Base-by-base conservation (phyloP, 2,888 invertebrate species). In the Xanthorhoe spadicearia region DNA sequence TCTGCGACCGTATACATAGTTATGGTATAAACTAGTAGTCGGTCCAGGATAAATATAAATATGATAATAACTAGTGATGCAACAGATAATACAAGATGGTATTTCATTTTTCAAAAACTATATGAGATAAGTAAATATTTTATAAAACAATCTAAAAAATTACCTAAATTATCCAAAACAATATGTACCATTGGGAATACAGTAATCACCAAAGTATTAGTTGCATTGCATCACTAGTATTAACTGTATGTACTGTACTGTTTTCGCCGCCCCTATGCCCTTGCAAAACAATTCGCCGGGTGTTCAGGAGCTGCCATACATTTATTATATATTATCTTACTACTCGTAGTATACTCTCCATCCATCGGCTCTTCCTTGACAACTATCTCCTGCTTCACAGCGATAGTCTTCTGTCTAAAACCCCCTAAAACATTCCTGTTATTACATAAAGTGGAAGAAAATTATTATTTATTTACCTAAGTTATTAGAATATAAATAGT, bases 291-390 rank as follows among this genome's bases (percentile, higher is more conserved):
- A 15, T 67, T 63, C 59, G 54, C 67, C 49, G 56, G 56, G 63
- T 32, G 4, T 56, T 58, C n/a, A 48, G 59, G 51, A 53, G 63
- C 56, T 52, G 64, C 63, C 32, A 35, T 17, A 48, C 18, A 32
- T 32, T n/a, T 53, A 9, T 56, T 32, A 32, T 6, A 32, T 4
- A 7, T 32, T 69, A 72, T 69, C 83, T 80, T 80, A 84, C 87
- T 76, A n/a, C n/a, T n/a, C n/a, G n/a, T n/a, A 58, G 76, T 67
- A 56, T 32, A 76, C 28, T 81, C 77, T 58, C 77, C 81, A 5
- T 88, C 89, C 0, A 75, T 71, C 0, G 89, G 89, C 68, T 92
- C 92, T n/a, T 72, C 74, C 74, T 92, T 92, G 54, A 92, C 81
- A 10, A 87, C 51, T 49, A 88, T 78, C 72, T 90, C 90, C 71